Base-by-base conservation (phyloP, 2,797 vertebrate species). In the Poeciliopsis turneri region DNA sequence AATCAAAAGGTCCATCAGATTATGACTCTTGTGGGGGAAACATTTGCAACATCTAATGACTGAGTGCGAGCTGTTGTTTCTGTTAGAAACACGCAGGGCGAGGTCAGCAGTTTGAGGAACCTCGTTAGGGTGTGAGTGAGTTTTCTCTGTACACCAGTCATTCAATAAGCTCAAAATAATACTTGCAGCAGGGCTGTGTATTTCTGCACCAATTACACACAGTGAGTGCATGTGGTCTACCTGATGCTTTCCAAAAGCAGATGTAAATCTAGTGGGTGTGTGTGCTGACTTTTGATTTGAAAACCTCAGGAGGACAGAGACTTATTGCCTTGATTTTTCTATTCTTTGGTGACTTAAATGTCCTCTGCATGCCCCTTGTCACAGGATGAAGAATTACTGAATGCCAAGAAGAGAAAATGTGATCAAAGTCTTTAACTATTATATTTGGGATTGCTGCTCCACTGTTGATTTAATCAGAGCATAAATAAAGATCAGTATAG, bases 1-100 rank as follows among this genome's bases (percentile, higher is more conserved):
- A 87, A 80, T 74, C 41, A 80, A 87, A 91, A 88, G 59, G 78
- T 79, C 85, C 36, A 86, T 85, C 84, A 81, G 86, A 85, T 85
- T 80, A 84, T 57, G 45, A 75, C 43, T 81, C 70, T 66, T 80
- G 78, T 2, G 12, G 80, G 77, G 78, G 43, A 82, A 75, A 84
- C 79, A 82, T 84, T 86, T 83, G 71, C 30, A 75, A 79, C 66
- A 53, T 72, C 43, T 78, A 82, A 88, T 82, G 83, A 88, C 25
- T 82, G 81, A 87, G 88, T 73, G 47, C 61, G 73, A 79, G 79
- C 28, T 2, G 5, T 59, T 81, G 79, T 87, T 88, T 87, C 73
- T 80, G 68, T 73, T 71, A 7, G 82, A 87, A 88, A 87, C 72
- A 84, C 28, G 75, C 73, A 80, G 45, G 53, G 74, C 59, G 46